Evolutionary conservation across 2,797 vertebrate species (phyloP).

Genomic region (Sarcoramphus papa): DNA sequence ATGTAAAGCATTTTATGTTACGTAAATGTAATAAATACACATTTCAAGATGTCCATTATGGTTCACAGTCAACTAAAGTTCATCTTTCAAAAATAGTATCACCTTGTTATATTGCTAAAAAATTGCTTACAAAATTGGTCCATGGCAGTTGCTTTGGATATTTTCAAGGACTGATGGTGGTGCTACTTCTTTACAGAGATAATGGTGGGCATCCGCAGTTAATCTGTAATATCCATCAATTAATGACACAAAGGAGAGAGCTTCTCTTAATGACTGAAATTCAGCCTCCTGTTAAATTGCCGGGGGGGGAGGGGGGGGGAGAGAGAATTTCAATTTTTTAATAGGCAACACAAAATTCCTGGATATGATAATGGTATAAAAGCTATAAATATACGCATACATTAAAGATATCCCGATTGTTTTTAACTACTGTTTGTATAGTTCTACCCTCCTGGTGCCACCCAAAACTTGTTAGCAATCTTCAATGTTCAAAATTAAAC

Average conservation of each 20-base stretch:
- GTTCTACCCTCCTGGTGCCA: not conserved
- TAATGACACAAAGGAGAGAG: slow-evolving; percentile 91
- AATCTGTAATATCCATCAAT: slow-evolving; percentile 96
- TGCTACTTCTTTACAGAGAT: slow-evolving; percentile 93
- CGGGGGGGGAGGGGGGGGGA: accelerated
- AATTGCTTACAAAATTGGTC: slow-evolving; percentile 90
- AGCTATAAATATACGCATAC: not conserved
- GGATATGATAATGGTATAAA: not conserved
- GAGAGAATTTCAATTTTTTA: not conserved
- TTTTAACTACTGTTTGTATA: not conserved
- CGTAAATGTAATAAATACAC: not conserved
- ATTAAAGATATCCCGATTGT: not conserved
- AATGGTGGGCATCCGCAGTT: slow-evolving; percentile 91
- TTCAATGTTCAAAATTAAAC: not conserved
- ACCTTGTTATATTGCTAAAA: not conserved
- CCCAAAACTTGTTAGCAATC: not conserved
- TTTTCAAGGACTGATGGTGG: slow-evolving; percentile 88
- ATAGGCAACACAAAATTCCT: not conserved
- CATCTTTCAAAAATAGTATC: not conserved
- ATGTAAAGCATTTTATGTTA: not conserved
- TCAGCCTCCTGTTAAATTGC: slow-evolving; percentile 74
- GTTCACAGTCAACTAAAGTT: not conserved
- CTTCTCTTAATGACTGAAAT: slow-evolving; percentile 87
- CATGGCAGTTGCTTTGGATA: slow-evolving; percentile 93
- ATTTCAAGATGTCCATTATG: not conserved